phyloP scores from a whole-genome alignment of 2,888 invertebrate species.

The Marasmarcha lunaedactyla region DNA sequence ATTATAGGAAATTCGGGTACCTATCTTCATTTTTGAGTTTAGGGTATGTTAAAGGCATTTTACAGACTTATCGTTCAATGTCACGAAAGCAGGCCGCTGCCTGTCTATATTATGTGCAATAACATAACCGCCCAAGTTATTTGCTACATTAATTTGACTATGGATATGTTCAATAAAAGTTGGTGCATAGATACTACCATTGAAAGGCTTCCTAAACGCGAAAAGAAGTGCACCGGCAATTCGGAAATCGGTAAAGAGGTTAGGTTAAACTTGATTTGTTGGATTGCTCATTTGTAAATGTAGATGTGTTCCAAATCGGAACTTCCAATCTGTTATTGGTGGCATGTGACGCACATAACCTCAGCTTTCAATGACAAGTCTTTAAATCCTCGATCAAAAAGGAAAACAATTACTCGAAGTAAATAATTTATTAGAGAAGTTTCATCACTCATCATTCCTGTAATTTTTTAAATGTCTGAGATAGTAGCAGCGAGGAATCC shows the following conservation, averaged over 20 bases:
- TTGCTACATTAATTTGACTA: too few relatives aligned
- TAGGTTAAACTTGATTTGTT: neutral
- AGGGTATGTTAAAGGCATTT: too few relatives aligned
- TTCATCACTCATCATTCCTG: conserved; percentile 8
- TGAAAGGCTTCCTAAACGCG: too few relatives aligned
- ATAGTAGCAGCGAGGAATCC: conserved; percentile 15
- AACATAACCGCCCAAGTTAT: too few relatives aligned
- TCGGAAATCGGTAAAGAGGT: neutral
- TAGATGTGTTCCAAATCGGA: too few relatives aligned
- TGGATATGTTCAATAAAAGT: too few relatives aligned
- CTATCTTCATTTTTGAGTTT: too few relatives aligned
- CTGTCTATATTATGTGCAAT: too few relatives aligned
- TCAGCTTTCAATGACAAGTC: conserved; percentile 5
- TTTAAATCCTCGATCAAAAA: conserved; percentile 11
- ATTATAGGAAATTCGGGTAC: too few relatives aligned
- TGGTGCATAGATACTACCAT: too few relatives aligned
- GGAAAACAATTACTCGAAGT: conserved; percentile 2
- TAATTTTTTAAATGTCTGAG: conserved; percentile 5
- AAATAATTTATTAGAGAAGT: neutral
- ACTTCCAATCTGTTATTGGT: conserved; percentile 4
- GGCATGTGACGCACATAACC: conserved; percentile 11
- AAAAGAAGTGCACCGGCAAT: neutral
- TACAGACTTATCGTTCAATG: too few relatives aligned
- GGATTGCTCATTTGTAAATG: neutral
- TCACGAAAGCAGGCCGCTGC: too few relatives aligned